Evolutionary conservation across 2,888 invertebrate species (phyloP).

Genomic region (Polymixis flavicincta): DNA sequence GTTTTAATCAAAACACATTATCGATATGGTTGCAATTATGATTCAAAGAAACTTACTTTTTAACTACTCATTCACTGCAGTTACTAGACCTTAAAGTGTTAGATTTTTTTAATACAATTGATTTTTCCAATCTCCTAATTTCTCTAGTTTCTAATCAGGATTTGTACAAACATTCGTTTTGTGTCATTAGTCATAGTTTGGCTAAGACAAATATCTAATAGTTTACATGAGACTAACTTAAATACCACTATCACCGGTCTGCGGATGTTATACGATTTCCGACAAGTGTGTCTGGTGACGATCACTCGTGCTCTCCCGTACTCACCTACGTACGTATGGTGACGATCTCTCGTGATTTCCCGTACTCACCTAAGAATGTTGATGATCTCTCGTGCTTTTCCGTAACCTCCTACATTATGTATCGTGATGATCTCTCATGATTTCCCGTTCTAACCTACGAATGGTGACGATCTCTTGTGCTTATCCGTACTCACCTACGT

Average conservation of each 20-base stretch:
- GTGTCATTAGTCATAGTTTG: not conserved
- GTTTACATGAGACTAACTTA: not conserved
- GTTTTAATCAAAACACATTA: slow-evolving; percentile 30
- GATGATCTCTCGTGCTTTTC: not conserved
- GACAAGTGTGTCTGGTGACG: not conserved
- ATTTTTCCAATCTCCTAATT: not conserved
- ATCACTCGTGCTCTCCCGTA: not conserved
- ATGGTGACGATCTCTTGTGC: not conserved
- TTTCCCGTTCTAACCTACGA: not conserved
- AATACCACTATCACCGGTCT: too few species aligned
- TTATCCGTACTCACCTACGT: not conserved
- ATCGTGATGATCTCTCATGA: too few species aligned
- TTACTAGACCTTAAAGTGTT: not conserved
- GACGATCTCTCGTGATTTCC: not conserved
- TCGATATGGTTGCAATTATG: not conserved
- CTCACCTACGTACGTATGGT: not conserved
- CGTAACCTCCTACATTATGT: not conserved
- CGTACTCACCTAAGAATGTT: too few species aligned
- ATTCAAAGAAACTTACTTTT: not conserved
- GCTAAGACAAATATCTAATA: not conserved
- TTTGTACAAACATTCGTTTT: not conserved
- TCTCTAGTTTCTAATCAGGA: not conserved
- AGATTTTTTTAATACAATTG: not conserved
- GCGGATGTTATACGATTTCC: not conserved
- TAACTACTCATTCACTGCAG: not conserved